A percentile compares a stretch with the other conserved stretches of the same genome.
phyloP scores from a whole-genome alignment of 1,140 invertebrate genomes.

The Drosophila malerkotliana region DNA sequence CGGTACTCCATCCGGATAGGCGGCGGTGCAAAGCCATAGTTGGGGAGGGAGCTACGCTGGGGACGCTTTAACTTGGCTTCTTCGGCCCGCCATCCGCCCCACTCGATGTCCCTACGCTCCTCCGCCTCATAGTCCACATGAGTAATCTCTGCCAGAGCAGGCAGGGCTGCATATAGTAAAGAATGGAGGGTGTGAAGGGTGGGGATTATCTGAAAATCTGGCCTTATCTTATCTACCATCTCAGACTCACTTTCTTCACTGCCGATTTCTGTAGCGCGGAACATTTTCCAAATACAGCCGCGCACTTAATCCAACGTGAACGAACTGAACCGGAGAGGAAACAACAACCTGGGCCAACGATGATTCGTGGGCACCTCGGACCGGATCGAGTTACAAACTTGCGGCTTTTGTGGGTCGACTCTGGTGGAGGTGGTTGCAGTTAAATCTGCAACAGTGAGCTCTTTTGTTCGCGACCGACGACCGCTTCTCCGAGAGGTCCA shows the following conservation, averaged over 20 bases:
- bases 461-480: slow-evolving; percentile 43
- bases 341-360: slow-evolving; percentile 21
- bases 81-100: slow-evolving; percentile 31
- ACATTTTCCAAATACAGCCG: slow-evolving; percentile 61
- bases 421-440: slow-evolving; percentile 25
- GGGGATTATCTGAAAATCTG: slow-evolving; percentile 12
- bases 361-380: slow-evolving; percentile 21
- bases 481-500: slow-evolving; percentile 35
- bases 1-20: slow-evolving; percentile 55
- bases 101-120: slow-evolving; percentile 3
- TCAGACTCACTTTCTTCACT: slow-evolving; percentile 79
- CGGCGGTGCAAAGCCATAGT: slow-evolving; percentile 66
- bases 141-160: slow-evolving; percentile 61
- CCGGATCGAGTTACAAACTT: slow-evolving; percentile 57
- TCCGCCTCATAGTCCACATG: slow-evolving; percentile 32
- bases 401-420: slow-evolving; percentile 64
- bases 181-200: background rate
- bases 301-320: slow-evolving; percentile 37
- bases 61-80: slow-evolving; percentile 24
- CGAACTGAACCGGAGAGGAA: slow-evolving; percentile 24
- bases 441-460: slow-evolving; percentile 40
- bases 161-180: slow-evolving; percentile 52
- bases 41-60: slow-evolving; percentile 58
- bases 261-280: slow-evolving; percentile 76
- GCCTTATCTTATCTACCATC: slow-evolving; percentile 37